Base-by-base conservation (phyloP, 1,140 invertebrate species). In the Pseudomyrmex concolor region DNA sequence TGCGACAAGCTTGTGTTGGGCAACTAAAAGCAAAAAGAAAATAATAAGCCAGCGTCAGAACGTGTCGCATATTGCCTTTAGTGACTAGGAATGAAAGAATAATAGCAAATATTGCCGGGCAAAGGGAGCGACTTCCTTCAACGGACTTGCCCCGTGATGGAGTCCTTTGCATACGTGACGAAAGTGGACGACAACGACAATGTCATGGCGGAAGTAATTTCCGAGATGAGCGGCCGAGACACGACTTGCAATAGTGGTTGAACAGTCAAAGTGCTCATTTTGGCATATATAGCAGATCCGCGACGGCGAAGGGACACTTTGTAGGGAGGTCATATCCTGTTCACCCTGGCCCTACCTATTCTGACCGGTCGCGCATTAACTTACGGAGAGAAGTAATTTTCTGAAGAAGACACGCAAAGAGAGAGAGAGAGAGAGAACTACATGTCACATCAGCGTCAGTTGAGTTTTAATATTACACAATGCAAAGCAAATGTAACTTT, bases 181-280 rank as follows among this genome's bases (percentile, higher is more conserved):
- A 87, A 76, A 66, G 77, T 74, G 80, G 71, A 89, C 80, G 73
- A 67, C 86, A 85, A 89, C 84, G 74, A 88, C 83, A 77, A 88
- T 83, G 86, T 88, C 86, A 85, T 89, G 89, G 86, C 92, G 93
- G 93, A 94, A 93, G 93, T 94, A 94, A 94, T 94, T 94, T 94
- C 92, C 93, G 92, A 94, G 93, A 94, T 92, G 93, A 94, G 91
- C 91, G 90, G 76, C 84, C 87, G 81, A 76, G 83, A 67, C 64
- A 86, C 88, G 90, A 91, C 89, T 92, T 92, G 91, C 89, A 92
- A 93, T 94, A 93, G 92, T 93, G 93, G 91, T 92, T 93, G 91
- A 93, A 93, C 94, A 91, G 94, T 94, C 93, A 94, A 94, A 94
- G 93, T 93, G 90, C 91, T 94, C 91, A 92, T 94, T 94, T 94